phyloP scores from a whole-genome alignment of 2,888 invertebrate species.

The Volucella inanis region DNA sequence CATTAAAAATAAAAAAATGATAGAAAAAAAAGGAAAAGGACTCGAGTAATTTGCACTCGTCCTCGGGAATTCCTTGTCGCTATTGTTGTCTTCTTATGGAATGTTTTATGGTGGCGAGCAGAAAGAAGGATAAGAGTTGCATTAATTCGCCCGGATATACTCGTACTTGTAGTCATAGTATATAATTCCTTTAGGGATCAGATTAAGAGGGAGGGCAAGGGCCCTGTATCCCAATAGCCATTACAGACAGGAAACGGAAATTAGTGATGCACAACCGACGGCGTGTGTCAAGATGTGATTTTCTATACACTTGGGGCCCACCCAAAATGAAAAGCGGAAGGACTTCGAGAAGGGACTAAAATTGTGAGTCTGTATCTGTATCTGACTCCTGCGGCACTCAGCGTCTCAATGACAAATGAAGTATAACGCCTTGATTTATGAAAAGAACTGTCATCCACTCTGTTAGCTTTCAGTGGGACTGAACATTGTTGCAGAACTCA shows the following conservation, averaged over 20 bases:
- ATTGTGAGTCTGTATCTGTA: slow-evolving; percentile 27
- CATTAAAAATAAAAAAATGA: slow-evolving; percentile 40
- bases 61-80: slow-evolving; percentile 15
- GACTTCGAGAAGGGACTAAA: slow-evolving; percentile 29
- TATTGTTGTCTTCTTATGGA: too few species aligned
- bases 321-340: slow-evolving; percentile 29
- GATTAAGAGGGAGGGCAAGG: neutral
- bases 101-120: too few species aligned
- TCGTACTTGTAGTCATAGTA: slow-evolving; percentile 8
- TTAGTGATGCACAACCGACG: slow-evolving; percentile 68
- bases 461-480: slow-evolving; percentile 29
- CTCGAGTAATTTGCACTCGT: slow-evolving; percentile 47
- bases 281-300: slow-evolving; percentile 62
- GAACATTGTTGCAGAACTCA: too few species aligned
- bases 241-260: slow-evolving; percentile 70
- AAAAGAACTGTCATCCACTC: slow-evolving; percentile 48
- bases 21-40: slow-evolving; percentile 37
- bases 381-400: slow-evolving; percentile 17
- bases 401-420: slow-evolving; percentile 67
- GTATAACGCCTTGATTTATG: slow-evolving; percentile 69
- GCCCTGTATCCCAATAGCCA: slow-evolving; percentile 15
- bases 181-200: neutral
- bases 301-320: slow-evolving; percentile 47
- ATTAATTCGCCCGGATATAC: slow-evolving; percentile 49
- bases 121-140: slow-evolving; percentile 6